A percentile compares a stretch with the other conserved stretches of the same genome.
Evolutionary conservation across 2,797 vertebrate species (phyloP).

Genomic region (Sylvilagus floridanus): DNA sequence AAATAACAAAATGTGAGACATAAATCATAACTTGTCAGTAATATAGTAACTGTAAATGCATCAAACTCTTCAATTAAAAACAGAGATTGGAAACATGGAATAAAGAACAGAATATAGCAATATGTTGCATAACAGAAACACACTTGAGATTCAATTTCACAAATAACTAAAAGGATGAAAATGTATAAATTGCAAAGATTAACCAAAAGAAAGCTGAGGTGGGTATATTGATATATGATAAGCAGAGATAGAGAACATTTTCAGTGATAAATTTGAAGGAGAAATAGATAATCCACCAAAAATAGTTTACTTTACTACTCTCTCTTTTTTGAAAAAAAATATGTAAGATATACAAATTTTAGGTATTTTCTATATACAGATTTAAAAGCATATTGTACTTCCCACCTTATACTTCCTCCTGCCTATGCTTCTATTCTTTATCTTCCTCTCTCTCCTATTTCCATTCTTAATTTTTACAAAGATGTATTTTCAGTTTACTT

Average conservation of each 20-base stretch:
- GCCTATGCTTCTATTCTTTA: too few species aligned
- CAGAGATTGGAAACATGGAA: background rate
- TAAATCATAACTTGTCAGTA: background rate
- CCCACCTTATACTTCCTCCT: too few species aligned
- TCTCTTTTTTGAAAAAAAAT: too few species aligned
- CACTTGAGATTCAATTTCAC: background rate
- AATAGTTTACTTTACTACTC: background rate
- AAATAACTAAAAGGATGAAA: background rate
- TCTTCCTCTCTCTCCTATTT: too few species aligned
- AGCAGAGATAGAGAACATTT: too few species aligned
- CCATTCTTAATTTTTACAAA: too few species aligned
- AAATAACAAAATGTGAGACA: background rate
- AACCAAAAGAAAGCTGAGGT: background rate
- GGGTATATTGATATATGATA: background rate
- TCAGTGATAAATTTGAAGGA: background rate
- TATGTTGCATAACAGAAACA: background rate
- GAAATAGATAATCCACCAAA: background rate
- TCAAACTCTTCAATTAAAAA: background rate
- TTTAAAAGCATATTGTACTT: too few species aligned
- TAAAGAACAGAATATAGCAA: background rate
- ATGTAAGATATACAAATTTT: too few species aligned
- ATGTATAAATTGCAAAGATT: background rate
- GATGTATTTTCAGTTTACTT: too few species aligned
- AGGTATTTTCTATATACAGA: too few species aligned
- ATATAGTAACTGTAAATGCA: background rate